Percentiles rank a stretch among this genome's conserved stretches.
Conservation (phyloP, 1,140 invertebrate genomes). For the Drosophila sechellia region DNA sequence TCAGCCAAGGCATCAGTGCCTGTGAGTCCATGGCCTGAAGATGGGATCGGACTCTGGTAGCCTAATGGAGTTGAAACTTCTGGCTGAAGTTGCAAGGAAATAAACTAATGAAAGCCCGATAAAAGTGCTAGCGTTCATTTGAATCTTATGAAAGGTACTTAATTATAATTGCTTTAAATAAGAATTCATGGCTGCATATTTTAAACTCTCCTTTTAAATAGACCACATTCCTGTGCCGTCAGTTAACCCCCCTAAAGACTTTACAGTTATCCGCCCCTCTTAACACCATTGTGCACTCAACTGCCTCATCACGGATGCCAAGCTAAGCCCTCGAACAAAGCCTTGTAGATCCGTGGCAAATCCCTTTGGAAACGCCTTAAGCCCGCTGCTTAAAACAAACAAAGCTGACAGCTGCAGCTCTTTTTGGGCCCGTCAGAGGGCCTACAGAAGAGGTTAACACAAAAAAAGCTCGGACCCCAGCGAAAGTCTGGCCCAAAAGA, state of each 20-base stretch:
- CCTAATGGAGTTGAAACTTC: slow-evolving; percentile 52
- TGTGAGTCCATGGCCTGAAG: slow-evolving; percentile 42
- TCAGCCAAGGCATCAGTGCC: slow-evolving; percentile 58
- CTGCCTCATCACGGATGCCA: slow-evolving; percentile 25
- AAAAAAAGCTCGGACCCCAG: slow-evolving; percentile 32
- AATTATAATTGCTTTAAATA: too few species aligned
- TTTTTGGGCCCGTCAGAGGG: slow-evolving; percentile 37
- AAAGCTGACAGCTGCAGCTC: slow-evolving; percentile 75
- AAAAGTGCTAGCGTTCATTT: background rate
- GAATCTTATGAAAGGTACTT: background rate
- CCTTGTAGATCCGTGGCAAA: slow-evolving; percentile 77
- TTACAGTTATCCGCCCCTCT: slow-evolving; percentile 8
- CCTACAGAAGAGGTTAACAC: background rate
- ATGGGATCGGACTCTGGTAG: slow-evolving; percentile 54
- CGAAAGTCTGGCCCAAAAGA: slow-evolving; percentile 71
- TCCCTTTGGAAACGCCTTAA: slow-evolving; percentile 78
- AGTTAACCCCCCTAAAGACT: slow-evolving; percentile 4
- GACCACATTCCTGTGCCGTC: slow-evolving; percentile 2
- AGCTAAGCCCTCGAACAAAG: slow-evolving; percentile 56
- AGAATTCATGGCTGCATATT: background rate
- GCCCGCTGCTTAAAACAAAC: slow-evolving; percentile 76
- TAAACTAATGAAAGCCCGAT: slow-evolving; percentile 18
- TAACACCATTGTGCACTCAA: slow-evolving; percentile 23
- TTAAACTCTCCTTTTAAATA: background rate
- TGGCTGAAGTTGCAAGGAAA: slow-evolving; percentile 30